phyloP scores from a whole-genome alignment of 2,888 invertebrate genomes.

The Axea sp. region DNA sequence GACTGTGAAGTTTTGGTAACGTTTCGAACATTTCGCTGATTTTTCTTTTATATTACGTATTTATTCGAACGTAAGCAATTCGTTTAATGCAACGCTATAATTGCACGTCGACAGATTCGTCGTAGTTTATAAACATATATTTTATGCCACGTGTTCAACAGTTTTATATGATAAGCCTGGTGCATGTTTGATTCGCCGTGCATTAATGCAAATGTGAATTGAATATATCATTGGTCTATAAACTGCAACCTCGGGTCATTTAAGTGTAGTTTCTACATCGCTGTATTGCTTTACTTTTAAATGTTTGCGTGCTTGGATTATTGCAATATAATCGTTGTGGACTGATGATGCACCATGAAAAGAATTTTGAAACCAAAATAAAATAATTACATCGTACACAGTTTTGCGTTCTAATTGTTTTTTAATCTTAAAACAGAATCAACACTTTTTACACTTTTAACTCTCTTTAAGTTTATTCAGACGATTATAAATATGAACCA shows the following conservation, averaged over 20 bases:
- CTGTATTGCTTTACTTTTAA: no score
- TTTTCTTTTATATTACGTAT: constrained; percentile 23
- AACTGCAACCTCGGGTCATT: constrained; percentile 2
- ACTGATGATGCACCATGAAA: no score
- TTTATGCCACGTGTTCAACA: constrained; percentile 27
- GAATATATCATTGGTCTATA: constrained; percentile 26
- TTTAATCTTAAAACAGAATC: no score
- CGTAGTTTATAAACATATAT: constrained; percentile 38
- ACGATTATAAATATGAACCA: no score
- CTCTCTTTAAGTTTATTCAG: no score
- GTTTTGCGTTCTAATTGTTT: no score
- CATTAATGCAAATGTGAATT: constrained; percentile 25
- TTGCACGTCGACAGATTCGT: constrained; percentile 10
- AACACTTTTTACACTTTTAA: no score
- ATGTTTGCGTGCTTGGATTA: no score
- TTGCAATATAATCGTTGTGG: no score
- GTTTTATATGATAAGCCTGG: constrained; percentile 27
- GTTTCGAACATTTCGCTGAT: constrained; percentile 19
- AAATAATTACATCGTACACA: no score
- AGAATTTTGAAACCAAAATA: no score
- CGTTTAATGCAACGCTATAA: constrained; percentile 31
- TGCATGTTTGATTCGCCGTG: constrained; percentile 22
- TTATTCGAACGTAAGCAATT: constrained; percentile 33
- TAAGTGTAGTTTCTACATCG: constrained; percentile 21
- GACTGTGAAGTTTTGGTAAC: constrained; percentile 11